A percentile compares a stretch with the other conserved stretches of the same genome.
Evolutionary conservation across 2,113 vertebrate species (phyloP).

Genomic region (Thamnophis sirtalis): DNA sequence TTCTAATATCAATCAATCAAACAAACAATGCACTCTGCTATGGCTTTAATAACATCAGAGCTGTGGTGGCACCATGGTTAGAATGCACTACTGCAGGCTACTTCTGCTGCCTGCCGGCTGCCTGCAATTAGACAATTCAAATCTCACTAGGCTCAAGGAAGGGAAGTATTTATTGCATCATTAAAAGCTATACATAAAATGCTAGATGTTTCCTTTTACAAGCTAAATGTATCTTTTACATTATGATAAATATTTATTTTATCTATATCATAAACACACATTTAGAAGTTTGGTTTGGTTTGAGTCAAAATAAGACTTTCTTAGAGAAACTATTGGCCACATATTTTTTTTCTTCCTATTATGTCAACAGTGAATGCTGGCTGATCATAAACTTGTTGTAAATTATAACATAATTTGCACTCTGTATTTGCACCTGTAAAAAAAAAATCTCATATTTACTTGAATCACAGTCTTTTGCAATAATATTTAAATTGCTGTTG

Average conservation of each 20-base stretch:
- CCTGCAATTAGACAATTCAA: no score
- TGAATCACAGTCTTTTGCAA: neutral
- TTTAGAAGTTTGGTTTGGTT: neutral
- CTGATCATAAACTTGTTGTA: neutral
- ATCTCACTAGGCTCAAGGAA: no score
- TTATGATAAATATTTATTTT: neutral
- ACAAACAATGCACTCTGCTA: neutral
- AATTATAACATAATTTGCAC: neutral
- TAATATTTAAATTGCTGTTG: neutral
- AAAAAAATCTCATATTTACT: neutral
- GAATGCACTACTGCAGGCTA: no score
- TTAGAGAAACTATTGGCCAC: neutral
- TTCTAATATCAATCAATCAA: neutral
- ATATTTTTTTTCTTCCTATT: neutral
- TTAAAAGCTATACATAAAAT: neutral
- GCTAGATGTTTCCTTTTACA: neutral
- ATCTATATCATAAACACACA: neutral
- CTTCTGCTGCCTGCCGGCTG: no score
- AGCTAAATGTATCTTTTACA: neutral
- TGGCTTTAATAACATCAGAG: neutral
- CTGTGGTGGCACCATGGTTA: no score
- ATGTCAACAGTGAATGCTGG: neutral
- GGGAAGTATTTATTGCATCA: neutral
- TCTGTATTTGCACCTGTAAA: neutral
- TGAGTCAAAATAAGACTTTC: neutral